Evolutionary conservation across 2,888 invertebrate genomes (phyloP).

Genomic region (Euspilapteryx auroguttella): DNA sequence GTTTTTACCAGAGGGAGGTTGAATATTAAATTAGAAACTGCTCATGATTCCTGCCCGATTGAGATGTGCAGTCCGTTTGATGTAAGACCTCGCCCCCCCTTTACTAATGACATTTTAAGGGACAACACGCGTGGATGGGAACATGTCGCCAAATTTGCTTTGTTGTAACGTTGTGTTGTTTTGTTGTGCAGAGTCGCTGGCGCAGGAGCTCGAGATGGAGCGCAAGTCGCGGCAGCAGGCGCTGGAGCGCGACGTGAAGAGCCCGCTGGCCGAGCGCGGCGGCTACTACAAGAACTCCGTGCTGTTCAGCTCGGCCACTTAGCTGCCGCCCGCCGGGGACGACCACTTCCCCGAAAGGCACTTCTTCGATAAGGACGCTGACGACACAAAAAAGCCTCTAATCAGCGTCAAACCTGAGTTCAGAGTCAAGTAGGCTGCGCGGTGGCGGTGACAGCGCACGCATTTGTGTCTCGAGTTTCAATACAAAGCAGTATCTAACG

Average conservation of each 20-base stretch:
- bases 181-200: slow-evolving; percentile 83
- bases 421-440: slow-evolving; percentile 36
- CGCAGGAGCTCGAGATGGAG: slow-evolving; percentile 86
- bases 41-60: slow-evolving; percentile 13
- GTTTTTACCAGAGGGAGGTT: slow-evolving; percentile 43
- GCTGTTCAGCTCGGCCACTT: slow-evolving; percentile 85
- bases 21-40: slow-evolving; percentile 49
- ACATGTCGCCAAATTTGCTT: too few species aligned
- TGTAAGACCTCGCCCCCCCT: slow-evolving; percentile 30
- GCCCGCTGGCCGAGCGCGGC: slow-evolving; percentile 79
- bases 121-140: slow-evolving; percentile 25
- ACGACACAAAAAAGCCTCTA: slow-evolving; percentile 48
- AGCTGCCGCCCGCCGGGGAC: slow-evolving; percentile 48
- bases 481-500: slow-evolving; percentile 10
- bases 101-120: slow-evolving; percentile 50
- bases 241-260: slow-evolving; percentile 82
- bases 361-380: slow-evolving; percentile 32
- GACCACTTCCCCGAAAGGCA: slow-evolving; percentile 37
- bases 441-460: neutral
- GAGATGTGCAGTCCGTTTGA: slow-evolving; percentile 49
- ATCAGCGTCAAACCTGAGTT: slow-evolving; percentile 60
- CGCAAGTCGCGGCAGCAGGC: slow-evolving; percentile 81
- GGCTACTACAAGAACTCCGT: slow-evolving; percentile 90
- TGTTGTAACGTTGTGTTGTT: too few species aligned
- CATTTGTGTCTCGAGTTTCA: neutral